A percentile compares a stretch with the other conserved stretches of the same genome.
Conservation (phyloP, 2,113 vertebrate species). For the Tenebrosternarchus preto region DNA sequence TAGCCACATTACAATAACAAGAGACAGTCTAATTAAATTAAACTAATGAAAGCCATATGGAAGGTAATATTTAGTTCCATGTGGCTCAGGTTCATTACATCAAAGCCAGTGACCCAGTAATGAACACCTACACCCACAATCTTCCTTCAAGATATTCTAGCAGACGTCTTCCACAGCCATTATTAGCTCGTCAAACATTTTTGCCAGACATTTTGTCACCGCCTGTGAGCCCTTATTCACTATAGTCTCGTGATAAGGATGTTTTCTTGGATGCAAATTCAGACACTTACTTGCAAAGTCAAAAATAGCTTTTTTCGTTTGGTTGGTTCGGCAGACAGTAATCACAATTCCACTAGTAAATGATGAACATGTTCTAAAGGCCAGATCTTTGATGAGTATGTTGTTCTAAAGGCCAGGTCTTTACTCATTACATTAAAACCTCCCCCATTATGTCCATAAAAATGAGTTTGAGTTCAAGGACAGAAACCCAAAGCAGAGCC, state of each 20-base stretch:
- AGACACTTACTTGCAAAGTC: constrained; percentile 15
- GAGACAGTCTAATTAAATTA: not conserved
- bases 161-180: not conserved
- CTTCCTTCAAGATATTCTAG: not conserved
- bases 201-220: not conserved
- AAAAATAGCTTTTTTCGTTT: not conserved
- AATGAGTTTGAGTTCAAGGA: too few relatives aligned
- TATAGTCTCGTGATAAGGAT: not conserved
- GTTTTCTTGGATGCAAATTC: constrained; percentile 23
- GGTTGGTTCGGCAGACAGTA: too few relatives aligned
- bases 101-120: not conserved
- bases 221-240: constrained; percentile 10
- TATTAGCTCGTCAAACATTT: constrained; percentile 3
- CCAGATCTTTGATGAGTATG: too few relatives aligned
- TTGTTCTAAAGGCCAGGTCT: too few relatives aligned
- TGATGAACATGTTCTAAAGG: too few relatives aligned
- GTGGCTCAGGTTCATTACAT: not conserved
- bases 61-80: not conserved
- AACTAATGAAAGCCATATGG: not conserved
- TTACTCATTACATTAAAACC: too few relatives aligned
- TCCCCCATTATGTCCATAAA: too few relatives aligned
- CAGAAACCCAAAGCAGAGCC: too few relatives aligned
- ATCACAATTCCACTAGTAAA: too few relatives aligned
- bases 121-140: not conserved
- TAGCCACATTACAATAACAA: not conserved